Base-by-base conservation (phyloP, 2,113 vertebrate genomes). In the Galbula dea region DNA sequence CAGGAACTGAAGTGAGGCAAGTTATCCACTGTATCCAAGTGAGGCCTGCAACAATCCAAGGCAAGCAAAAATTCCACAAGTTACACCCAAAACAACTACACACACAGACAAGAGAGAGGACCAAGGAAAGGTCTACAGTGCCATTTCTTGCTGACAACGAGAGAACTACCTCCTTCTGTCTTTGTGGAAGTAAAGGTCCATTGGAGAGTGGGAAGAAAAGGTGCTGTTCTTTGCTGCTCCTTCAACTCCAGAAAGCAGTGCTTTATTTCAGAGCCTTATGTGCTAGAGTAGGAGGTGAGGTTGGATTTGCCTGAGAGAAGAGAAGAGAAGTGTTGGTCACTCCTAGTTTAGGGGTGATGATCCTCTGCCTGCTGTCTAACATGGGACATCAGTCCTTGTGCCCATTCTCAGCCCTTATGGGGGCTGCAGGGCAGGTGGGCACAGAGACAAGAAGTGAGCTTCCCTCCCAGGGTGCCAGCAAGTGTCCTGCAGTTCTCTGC, bases 1-100 rank as follows among this genome's bases (percentile, higher is more conserved):
- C 34, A 90, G 76, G 86, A 93, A 93, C 88, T 90, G 36, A 81
- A 86, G 79, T 77, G 69, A 94, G 66, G 61, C 61, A 87, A 54
- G 63, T n/a, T 61, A 68, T 49, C 15, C 54, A 49, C 65, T 76
- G 78, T 94, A 63, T 69, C 74, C 79, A 77, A 88, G 87, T 37
- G 48, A 93, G 58, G 58, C 52, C 54, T 82, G 49, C 34, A 86
- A 75, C 55, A 88, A 76, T 77, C 62, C 20, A 74, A 54, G 39
- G 78, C 62, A 94, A 93, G 59, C 29, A 69, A 82, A 84, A 81
- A 15, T 77, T 68, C 66, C n/a, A 7, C 69, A 80, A 91, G 48
- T 85, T 83, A 71, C 84, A 39, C 95, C 32, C 52, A 15, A 67
- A 75, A 59, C 78, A 82, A 1, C 36, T 63, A 27, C 48, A 63